phyloP scores from a whole-genome alignment of 2,113 vertebrate species.

The Otis tarda region DNA sequence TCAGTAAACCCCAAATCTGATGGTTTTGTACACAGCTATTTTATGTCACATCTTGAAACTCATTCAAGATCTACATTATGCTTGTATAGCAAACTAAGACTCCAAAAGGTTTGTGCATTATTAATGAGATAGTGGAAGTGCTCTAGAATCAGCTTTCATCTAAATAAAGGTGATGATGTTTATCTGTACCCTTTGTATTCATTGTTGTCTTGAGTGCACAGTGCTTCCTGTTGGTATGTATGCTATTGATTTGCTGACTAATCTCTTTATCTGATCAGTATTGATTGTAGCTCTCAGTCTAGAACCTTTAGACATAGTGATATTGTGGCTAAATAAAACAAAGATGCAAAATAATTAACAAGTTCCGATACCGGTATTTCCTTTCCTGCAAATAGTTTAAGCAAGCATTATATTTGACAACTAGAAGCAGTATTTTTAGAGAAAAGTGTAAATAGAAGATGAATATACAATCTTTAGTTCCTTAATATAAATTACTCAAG shows the following conservation, averaged over 20 bases:
- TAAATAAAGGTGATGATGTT: slow-evolving; percentile 72
- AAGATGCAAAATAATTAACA: slow-evolving; percentile 71
- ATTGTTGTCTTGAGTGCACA: slow-evolving; percentile 62
- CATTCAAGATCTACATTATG: slow-evolving; percentile 24
- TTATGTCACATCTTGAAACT: slow-evolving; percentile 24
- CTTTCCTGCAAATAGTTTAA: slow-evolving; percentile 36
- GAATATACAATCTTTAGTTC: slow-evolving; percentile 81
- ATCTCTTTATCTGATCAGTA: slow-evolving; percentile 79
- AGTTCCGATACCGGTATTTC: slow-evolving; percentile 33
- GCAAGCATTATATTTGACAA: slow-evolving; percentile 48
- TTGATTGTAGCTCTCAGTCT: slow-evolving; percentile 73
- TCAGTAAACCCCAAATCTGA: background rate
- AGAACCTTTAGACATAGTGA: slow-evolving; percentile 73
- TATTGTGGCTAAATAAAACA: slow-evolving; percentile 73
- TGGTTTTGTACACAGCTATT: background rate
- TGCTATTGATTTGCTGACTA: slow-evolving; percentile 76
- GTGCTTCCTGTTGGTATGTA: slow-evolving; percentile 66
- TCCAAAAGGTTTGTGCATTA: slow-evolving; percentile 65
- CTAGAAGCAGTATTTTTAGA: slow-evolving; percentile 67
- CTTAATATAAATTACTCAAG: slow-evolving; percentile 88
- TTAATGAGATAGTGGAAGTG: slow-evolving; percentile 65
- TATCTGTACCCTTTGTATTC: slow-evolving; percentile 71
- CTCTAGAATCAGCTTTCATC: slow-evolving; percentile 72
- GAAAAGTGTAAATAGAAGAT: slow-evolving; percentile 77
- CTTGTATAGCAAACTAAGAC: slow-evolving; percentile 3